Evolutionary conservation across 2,113 vertebrate species (phyloP).

Genomic region (Ornithorhynchus anatinus): DNA sequence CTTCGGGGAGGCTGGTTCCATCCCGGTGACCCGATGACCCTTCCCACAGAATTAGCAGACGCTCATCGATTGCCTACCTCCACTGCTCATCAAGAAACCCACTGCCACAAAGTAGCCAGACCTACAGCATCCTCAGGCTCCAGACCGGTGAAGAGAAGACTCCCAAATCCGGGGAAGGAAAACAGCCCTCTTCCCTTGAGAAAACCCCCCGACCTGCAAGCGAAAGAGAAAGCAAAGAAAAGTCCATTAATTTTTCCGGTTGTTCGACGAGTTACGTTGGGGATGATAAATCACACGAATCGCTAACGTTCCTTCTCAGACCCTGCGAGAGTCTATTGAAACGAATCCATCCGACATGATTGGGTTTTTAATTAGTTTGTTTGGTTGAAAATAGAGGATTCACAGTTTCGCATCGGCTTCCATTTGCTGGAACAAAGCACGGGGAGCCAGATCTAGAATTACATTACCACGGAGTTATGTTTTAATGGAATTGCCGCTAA

Average conservation of each 20-base stretch:
- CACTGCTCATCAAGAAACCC: constrained; percentile 16
- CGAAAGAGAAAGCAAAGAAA: background rate
- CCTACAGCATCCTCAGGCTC: background rate
- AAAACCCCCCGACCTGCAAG: constrained; percentile 8
- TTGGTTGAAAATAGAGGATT: background rate
- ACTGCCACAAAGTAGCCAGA: background rate
- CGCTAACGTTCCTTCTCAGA: background rate
- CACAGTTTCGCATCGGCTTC: background rate
- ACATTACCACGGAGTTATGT: background rate
- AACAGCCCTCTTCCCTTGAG: background rate
- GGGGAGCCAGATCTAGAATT: background rate
- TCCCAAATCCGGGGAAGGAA: background rate
- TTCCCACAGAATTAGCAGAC: background rate
- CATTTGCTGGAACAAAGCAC: background rate
- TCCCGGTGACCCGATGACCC: background rate
- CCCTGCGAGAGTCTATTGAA: background rate
- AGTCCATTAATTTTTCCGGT: background rate
- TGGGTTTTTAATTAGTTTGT: background rate
- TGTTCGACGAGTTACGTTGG: background rate
- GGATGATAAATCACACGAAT: constrained; percentile 4
- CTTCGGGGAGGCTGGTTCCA: too few species aligned
- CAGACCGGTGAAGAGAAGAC: background rate
- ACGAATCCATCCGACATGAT: background rate
- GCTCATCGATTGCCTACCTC: background rate
- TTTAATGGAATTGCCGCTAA: background rate